Percentiles rank a stretch among this genome's conserved stretches.
Conservation (phyloP, 2,888 invertebrate species). For the Amblyjoppa proteus region DNA sequence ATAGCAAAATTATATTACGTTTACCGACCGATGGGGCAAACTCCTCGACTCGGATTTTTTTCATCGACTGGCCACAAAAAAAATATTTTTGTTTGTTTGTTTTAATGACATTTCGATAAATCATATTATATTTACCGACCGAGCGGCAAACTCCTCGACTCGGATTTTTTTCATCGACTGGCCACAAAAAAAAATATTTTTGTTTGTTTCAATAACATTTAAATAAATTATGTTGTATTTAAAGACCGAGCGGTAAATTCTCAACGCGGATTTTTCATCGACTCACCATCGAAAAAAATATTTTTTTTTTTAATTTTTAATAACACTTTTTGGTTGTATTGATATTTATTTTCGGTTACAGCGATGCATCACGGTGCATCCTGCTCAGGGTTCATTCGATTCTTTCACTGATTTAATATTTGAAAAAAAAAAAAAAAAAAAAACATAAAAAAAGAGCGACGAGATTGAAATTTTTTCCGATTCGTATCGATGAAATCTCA, state of each 20-base stretch:
- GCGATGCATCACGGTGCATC: no score
- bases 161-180: not conserved
- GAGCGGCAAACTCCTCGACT: not conserved
- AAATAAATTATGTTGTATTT: slow-evolving; percentile 7
- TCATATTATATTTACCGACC: slow-evolving; percentile 10
- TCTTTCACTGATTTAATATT: not conserved
- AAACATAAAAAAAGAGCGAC: not conserved
- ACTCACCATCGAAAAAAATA: not conserved
- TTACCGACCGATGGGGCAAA: not conserved
- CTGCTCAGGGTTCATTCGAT: no score
- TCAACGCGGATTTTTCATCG: not conserved
- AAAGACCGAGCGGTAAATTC: not conserved
- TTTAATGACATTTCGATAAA: not conserved
- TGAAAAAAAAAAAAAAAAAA: not conserved
- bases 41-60: no score
- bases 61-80: no score
- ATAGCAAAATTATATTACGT: not conserved
- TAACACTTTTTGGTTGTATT: not conserved
- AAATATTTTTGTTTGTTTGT: no score
- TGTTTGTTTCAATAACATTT: not conserved
- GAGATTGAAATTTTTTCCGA: not conserved
- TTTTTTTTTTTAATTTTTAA: not conserved
- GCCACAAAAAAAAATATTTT: not conserved
- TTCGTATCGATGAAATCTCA: slow-evolving; percentile 33
- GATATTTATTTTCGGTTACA: not conserved